phyloP scores from a whole-genome alignment of 2,113 vertebrate genomes.

The Falco punctatus region DNA sequence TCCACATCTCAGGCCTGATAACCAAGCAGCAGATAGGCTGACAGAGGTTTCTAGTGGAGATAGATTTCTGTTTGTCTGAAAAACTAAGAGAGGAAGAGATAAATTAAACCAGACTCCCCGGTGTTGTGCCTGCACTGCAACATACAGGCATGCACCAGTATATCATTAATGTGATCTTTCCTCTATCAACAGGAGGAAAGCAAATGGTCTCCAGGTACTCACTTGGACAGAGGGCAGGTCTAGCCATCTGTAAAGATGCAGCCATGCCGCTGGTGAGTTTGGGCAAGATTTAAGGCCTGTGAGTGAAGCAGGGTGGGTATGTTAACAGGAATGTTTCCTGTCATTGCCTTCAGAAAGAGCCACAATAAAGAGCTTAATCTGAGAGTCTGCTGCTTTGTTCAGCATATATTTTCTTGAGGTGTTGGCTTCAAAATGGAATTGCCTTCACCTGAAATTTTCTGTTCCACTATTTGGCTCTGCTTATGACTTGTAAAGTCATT shows the following conservation, averaged over 20 bases:
- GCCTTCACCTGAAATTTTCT: neutral
- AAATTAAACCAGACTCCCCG: neutral
- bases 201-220: neutral
- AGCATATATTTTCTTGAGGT: neutral
- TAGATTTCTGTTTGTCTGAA: too few relatives aligned
- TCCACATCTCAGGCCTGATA: neutral
- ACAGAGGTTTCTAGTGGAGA: neutral
- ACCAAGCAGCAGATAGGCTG: neutral
- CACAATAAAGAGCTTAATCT: neutral
- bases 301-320: neutral
- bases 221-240: neutral
- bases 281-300: neutral
- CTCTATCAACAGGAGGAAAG: neutral
- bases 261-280: neutral
- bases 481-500: neutral
- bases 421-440: neutral
- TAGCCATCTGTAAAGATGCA: neutral
- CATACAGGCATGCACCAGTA: neutral
- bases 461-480: neutral
- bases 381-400: neutral
- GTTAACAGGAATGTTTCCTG: neutral
- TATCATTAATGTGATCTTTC: neutral
- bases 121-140: neutral
- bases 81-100: neutral
- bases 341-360: neutral